Conservation (phyloP, 2,797 vertebrate genomes). For the Catharus ustulatus region DNA sequence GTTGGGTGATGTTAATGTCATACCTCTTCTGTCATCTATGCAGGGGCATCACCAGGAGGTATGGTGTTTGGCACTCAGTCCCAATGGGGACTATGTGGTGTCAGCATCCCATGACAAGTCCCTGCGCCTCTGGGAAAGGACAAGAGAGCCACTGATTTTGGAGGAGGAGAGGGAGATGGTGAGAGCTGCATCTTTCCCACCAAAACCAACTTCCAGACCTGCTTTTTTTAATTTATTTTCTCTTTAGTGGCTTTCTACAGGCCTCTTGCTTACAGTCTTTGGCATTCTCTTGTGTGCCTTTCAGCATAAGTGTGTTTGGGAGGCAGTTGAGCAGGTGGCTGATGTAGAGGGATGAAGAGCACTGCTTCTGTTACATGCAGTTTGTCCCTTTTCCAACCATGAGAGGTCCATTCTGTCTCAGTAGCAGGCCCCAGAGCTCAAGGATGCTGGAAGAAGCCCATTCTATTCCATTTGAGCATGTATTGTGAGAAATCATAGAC, state of each 20-base stretch:
- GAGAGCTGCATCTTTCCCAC: slow-evolving; percentile 45
- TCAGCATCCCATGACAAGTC: slow-evolving; percentile 96
- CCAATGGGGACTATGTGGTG: slow-evolving; percentile 91
- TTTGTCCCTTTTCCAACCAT: not conserved
- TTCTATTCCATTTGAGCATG: not conserved
- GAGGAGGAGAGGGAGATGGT: slow-evolving; percentile 97
- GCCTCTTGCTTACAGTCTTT: not conserved
- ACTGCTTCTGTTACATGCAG: not conserved
- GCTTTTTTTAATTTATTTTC: not conserved
- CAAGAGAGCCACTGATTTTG: slow-evolving; percentile 91
- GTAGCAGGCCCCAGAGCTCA: not conserved
- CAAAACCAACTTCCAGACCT: not conserved
- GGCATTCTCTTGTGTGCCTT: not conserved
- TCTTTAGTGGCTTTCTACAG: not conserved
- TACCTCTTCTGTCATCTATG: not conserved
- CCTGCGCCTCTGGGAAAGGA: slow-evolving; percentile 95
- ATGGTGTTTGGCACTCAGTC: slow-evolving; percentile 93
- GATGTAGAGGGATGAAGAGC: not conserved
- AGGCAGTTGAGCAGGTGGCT: not conserved
- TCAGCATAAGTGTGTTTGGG: not conserved
- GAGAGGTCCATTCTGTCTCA: not conserved
- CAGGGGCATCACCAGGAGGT: slow-evolving; percentile 95
- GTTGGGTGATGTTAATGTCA: not conserved
- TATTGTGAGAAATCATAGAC: not conserved
- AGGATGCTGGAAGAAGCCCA: not conserved